Conservation (phyloP, 2,113 vertebrate species). For the Daphoenositta chrysoptera region DNA sequence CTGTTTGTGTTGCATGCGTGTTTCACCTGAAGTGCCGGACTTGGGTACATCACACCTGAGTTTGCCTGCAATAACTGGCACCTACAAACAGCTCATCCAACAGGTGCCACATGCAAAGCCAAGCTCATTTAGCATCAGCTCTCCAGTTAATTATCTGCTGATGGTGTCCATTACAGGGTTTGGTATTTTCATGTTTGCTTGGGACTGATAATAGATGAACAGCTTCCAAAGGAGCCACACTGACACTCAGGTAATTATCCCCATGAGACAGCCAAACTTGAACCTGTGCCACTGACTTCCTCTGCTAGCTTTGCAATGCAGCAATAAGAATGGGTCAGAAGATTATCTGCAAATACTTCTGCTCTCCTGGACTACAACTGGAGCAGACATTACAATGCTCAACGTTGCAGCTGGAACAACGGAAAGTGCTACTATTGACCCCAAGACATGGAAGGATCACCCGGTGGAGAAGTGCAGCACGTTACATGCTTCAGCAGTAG, state of each 20-base stretch:
- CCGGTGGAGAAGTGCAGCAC: not conserved
- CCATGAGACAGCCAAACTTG: fast-evolving
- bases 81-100: not conserved
- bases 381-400: not conserved
- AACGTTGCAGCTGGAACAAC: fast-evolving
- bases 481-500: not conserved
- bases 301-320: not conserved
- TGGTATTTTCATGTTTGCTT: not conserved
- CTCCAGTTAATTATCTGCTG: not conserved
- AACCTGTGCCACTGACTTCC: not conserved
- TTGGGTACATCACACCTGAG: fast-evolving
- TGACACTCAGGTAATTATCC: not conserved
- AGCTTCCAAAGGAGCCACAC: not conserved
- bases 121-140: not conserved
- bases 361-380: not conserved
- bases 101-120: not conserved
- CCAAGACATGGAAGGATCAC: not conserved
- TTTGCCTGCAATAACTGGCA: not conserved
- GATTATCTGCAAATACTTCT: not conserved
- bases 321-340: fast-evolving
- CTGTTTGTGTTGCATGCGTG: not conserved
- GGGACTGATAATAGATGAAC: not conserved
- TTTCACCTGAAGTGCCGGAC: fast-evolving
- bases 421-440: not conserved
- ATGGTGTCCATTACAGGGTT: not conserved